Conservation (phyloP, 92 coral and sea anemone genomes). For the Heliopora coerulea region DNA sequence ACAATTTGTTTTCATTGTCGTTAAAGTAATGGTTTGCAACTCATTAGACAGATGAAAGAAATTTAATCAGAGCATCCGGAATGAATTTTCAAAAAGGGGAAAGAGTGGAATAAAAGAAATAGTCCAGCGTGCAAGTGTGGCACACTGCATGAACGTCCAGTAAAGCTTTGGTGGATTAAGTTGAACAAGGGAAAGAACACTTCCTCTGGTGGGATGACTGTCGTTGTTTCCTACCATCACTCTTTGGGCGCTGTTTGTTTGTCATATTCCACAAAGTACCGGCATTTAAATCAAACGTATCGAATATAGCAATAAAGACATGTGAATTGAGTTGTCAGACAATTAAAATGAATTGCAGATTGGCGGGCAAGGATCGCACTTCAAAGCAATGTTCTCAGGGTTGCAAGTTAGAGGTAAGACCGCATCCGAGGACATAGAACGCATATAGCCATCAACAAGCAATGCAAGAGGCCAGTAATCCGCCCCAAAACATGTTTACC, state of each 20-base stretch:
- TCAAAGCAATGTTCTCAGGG: not conserved
- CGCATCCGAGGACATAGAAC: no score
- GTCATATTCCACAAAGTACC: slow-evolving; percentile 13
- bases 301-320: slow-evolving; percentile 41
- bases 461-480: not conserved
- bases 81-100: not conserved
- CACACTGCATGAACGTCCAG: no score
- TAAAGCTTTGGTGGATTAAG: no score
- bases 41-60: slow-evolving; percentile 30
- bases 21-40: slow-evolving; percentile 24
- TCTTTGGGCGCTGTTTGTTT: not conserved
- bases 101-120: not conserved
- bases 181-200: no score
- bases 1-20: slow-evolving; percentile 37
- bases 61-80: slow-evolving; percentile 34
- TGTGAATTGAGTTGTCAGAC: slow-evolving; percentile 48
- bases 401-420: no score
- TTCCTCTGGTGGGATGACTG: no score
- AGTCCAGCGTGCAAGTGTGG: no score
- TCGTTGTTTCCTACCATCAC: no score
- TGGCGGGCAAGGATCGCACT: not conserved
- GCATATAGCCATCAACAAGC: not conserved
- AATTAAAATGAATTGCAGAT: slow-evolving; percentile 8
- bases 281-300: slow-evolving; percentile 31
- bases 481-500: slow-evolving; percentile 36